A percentile compares a stretch with the other conserved stretches of the same genome.
Evolutionary conservation across 2,797 vertebrate species (phyloP).

Genomic region (Enteromius afrohamiltoni): DNA sequence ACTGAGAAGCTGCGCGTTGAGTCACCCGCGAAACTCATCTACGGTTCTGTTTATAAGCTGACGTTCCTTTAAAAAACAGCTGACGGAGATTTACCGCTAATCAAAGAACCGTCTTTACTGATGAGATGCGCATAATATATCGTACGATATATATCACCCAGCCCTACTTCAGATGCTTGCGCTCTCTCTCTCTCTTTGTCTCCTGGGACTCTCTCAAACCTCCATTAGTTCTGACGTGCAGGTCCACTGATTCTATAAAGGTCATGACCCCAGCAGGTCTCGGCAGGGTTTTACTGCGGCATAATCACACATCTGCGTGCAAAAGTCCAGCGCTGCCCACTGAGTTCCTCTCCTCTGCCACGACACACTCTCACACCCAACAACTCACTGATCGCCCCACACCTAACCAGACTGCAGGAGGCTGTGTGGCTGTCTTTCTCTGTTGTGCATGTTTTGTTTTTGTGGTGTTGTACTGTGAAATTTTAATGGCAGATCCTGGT

Average conservation of each 20-base stretch:
- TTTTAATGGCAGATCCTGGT: not conserved
- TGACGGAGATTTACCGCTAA: too few relatives aligned
- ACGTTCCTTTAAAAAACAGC: too few relatives aligned
- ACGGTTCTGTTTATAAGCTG: too few relatives aligned
- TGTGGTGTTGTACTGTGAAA: not conserved
- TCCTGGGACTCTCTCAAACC: slow-evolving; percentile 70
- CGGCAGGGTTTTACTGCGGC: slow-evolving; percentile 70
- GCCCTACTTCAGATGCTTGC: not conserved
- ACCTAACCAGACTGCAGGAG: slow-evolving; percentile 74
- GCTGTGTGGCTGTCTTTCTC: slow-evolving; percentile 60
- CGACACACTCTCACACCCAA: slow-evolving; percentile 5
- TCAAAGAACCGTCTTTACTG: too few relatives aligned
- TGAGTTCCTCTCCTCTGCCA: slow-evolving; percentile 33
- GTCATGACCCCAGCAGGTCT: slow-evolving; percentile 80
- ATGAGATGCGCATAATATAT: too few relatives aligned
- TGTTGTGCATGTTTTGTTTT: not conserved
- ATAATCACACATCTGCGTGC: slow-evolving; percentile 81
- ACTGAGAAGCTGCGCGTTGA: too few relatives aligned
- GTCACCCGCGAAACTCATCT: too few relatives aligned
- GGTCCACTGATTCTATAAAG: slow-evolving; percentile 92
- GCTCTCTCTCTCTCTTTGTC: slow-evolving; percentile 57
- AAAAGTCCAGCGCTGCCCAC: slow-evolving; percentile 60
- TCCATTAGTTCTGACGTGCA: slow-evolving; percentile 87
- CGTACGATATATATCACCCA: too few relatives aligned
- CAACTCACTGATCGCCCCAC: slow-evolving; percentile 50